Evolutionary conservation across 2,888 invertebrate species (phyloP), one percentile per base, ranked within the genome.

Genomic region (Agrochola lychnidis): DNA sequence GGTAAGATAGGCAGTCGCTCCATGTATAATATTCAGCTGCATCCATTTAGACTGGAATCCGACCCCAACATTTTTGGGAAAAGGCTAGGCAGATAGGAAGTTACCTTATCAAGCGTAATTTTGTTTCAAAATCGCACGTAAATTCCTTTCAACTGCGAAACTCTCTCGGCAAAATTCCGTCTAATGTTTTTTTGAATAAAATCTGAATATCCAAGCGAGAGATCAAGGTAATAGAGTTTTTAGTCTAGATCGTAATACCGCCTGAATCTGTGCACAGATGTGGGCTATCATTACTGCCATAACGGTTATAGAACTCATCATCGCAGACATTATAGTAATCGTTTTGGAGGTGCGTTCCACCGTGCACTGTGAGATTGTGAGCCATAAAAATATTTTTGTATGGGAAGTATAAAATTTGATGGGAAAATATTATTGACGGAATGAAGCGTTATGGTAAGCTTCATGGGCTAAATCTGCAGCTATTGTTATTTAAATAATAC

Each of bases 231-330:
- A 81, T 69, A 45, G 62, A 74, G 71, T 79, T 86, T 86, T 84
- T 73, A 81, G 81, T 77, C 80, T 84, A 84, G 81, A 66, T 69
- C 59, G 80, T 82, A 81, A 88, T 78, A 76, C 73, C 25, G 73
- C 66, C 83, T 72, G 79, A 85, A 89, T 85, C 86, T 86, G 87
- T 89, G 85, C 94, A 88, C 95, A 95, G 95, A 93, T 95, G 95
- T 89, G 89, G 84, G 88, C 89, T 76, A 90, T 93, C 93, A 94
- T 94, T 92, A 92, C 92, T 91, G 91, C 92, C 94, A 90, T 94
- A 93, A 95, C 92, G 92, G 89, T 95, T 94, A 95, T 93, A 92
- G 94, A 89, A 91, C 92, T 93, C 93, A 95, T 96, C 94, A 95
- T 94, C 91, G 88, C 89, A 64, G 89, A 89, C 93, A 92, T 96